Conservation (phyloP, 2,797 vertebrate species). For the Enoplosus armatus region DNA sequence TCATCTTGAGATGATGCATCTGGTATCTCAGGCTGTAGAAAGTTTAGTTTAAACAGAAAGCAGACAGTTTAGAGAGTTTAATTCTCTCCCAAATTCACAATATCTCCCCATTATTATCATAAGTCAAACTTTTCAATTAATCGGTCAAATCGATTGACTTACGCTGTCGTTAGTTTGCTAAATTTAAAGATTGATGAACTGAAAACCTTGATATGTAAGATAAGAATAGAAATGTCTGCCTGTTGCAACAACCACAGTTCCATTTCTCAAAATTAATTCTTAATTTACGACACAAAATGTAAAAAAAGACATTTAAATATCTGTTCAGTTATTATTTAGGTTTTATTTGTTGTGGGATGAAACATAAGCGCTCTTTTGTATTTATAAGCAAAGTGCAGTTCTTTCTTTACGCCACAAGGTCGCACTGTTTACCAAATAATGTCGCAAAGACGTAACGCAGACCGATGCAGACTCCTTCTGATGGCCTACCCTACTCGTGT, state of each 20-base stretch:
- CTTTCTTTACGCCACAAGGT: conserved; percentile 39
- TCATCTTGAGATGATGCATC: not conserved
- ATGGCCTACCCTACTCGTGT: not conserved
- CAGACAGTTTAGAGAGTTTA: not conserved
- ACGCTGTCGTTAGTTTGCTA: not conserved
- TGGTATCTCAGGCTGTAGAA: not conserved
- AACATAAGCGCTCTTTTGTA: not conserved
- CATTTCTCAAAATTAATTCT: not conserved
- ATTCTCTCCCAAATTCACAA: not conserved
- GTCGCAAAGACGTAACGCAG: not conserved
- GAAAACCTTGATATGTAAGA: not conserved
- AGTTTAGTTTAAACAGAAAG: not conserved
- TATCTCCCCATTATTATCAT: not conserved
- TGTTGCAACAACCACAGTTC: not conserved
- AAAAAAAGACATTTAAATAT: not conserved
- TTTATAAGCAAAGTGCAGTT: not conserved
- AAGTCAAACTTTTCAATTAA: not conserved
- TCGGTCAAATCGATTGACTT: not conserved
- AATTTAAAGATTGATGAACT: too few species aligned
- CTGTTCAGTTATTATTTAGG: not conserved
- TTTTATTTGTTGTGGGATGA: not conserved
- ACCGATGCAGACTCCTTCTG: not conserved
- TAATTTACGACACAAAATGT: not conserved
- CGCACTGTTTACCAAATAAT: conserved; percentile 48
- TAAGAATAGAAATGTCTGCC: not conserved